phyloP scores from a whole-genome alignment of 2,888 invertebrate species.

The Papilio protenor region DNA sequence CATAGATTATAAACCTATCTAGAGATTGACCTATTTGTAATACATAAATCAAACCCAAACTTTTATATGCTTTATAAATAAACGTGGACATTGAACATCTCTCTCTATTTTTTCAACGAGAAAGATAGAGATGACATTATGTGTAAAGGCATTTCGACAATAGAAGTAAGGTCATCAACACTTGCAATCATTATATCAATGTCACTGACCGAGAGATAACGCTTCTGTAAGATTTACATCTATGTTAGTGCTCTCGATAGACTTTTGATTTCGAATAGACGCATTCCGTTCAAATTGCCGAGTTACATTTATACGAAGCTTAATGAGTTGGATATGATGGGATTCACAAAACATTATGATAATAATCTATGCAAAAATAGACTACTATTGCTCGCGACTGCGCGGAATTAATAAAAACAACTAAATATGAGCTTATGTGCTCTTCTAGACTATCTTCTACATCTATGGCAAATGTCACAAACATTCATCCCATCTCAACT shows the following conservation, averaged over 20 bases:
- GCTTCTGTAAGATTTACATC: constrained; percentile 46
- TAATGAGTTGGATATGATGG: background rate
- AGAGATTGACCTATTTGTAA: too few species aligned
- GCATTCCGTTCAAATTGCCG: constrained; percentile 50
- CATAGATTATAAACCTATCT: too few species aligned
- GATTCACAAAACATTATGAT: too few species aligned
- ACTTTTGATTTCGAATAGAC: constrained; percentile 59
- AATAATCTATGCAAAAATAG: too few species aligned
- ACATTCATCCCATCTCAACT: too few species aligned
- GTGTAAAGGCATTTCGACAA: background rate
- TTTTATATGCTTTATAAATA: too few species aligned
- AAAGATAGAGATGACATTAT: background rate
- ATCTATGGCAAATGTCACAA: too few species aligned
- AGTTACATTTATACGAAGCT: constrained; percentile 10
- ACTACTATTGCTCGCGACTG: too few species aligned
- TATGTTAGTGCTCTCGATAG: constrained; percentile 47
- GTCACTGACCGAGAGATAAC: constrained; percentile 26
- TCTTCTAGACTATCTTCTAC: too few species aligned
- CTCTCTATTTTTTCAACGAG: background rate
- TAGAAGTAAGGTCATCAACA: background rate
- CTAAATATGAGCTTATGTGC: too few species aligned
- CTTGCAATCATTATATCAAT: background rate
- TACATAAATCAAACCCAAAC: too few species aligned
- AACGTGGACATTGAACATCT: background rate
- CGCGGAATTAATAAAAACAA: too few species aligned